Conservation (phyloP, 2,797 vertebrate genomes). For the Paratrypauchen microcephalus region DNA sequence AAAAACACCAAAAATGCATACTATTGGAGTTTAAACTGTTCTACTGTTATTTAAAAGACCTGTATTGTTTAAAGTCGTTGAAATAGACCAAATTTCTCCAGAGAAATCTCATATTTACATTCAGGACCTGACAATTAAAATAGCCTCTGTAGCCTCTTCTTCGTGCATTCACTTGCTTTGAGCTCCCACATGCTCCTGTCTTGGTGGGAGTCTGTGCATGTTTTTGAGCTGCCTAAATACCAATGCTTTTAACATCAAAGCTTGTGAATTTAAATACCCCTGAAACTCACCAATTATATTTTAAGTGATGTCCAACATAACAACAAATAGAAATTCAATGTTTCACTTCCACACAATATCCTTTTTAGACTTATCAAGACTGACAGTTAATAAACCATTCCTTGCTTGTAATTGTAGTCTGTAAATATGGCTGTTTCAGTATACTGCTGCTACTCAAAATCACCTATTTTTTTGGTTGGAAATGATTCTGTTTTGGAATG, state of each 20-base stretch:
- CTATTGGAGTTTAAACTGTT: not conserved
- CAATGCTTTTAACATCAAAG: slow-evolving; percentile 62
- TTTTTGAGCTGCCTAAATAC: slow-evolving; percentile 51
- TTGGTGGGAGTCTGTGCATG: slow-evolving; percentile 48
- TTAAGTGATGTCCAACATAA: slow-evolving; percentile 59
- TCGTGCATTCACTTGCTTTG: slow-evolving; percentile 18
- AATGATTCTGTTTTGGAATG: slow-evolving; percentile 8
- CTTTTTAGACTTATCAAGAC: slow-evolving; percentile 16
- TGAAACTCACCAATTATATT: slow-evolving; percentile 56
- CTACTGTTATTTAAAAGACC: slow-evolving; percentile 41
- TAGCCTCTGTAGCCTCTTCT: slow-evolving; percentile 25
- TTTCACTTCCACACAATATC: slow-evolving; percentile 10
- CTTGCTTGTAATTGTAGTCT: slow-evolving; percentile 1
- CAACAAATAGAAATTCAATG: slow-evolving; percentile 14
- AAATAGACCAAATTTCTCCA: slow-evolving; percentile 54
- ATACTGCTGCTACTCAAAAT: slow-evolving; percentile 15
- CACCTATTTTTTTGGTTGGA: slow-evolving; percentile 7
- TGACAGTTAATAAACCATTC: slow-evolving; percentile 10
- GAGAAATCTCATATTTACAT: slow-evolving; percentile 56
- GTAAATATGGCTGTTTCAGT: slow-evolving; percentile 9
- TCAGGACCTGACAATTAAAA: slow-evolving; percentile 65
- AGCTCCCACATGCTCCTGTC: slow-evolving; percentile 26
- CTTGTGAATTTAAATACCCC: slow-evolving; percentile 52
- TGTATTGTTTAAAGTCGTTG: slow-evolving; percentile 37
- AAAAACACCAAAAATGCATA: not conserved